Percentiles rank a stretch among this genome's conserved stretches.
Evolutionary conservation across 2,797 vertebrate genomes (phyloP).

Genomic region (Prunella strophiata): DNA sequence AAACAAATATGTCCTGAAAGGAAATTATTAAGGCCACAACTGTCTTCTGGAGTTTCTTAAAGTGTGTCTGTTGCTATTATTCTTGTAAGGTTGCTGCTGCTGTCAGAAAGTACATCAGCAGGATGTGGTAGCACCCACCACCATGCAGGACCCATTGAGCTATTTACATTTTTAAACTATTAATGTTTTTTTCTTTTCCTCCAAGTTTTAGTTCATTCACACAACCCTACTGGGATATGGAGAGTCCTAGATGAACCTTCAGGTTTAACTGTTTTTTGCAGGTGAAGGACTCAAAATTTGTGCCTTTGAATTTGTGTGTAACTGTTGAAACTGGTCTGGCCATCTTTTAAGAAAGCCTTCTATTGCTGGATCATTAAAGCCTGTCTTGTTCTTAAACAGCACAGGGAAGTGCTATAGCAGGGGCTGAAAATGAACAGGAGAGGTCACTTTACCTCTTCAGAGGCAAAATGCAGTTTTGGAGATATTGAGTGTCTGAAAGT

Average conservation of each 20-base stretch:
- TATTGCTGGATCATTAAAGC: not conserved
- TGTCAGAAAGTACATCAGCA: not conserved
- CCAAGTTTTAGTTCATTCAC: not conserved
- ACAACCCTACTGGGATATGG: not conserved
- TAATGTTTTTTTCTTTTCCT: fast-evolving
- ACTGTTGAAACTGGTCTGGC: not conserved
- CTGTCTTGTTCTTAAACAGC: not conserved
- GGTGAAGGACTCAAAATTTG: not conserved
- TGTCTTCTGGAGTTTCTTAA: not conserved
- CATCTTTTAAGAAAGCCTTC: not conserved
- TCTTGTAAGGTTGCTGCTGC: not conserved
- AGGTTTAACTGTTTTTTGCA: not conserved
- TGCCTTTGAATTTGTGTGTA: not conserved
- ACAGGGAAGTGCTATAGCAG: not conserved
- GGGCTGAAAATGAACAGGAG: not conserved
- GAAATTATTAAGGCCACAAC: not conserved
- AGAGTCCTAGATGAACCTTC: not conserved
- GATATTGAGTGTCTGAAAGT: not conserved
- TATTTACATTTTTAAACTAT: not conserved
- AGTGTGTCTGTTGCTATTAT: not conserved
- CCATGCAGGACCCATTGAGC: not conserved
- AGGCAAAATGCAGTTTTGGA: not conserved
- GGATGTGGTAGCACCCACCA: not conserved
- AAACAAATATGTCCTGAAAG: not conserved
- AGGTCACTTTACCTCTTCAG: not conserved